Conservation (phyloP, 2,113 vertebrate species). For the Camarhynchus parvulus region DNA sequence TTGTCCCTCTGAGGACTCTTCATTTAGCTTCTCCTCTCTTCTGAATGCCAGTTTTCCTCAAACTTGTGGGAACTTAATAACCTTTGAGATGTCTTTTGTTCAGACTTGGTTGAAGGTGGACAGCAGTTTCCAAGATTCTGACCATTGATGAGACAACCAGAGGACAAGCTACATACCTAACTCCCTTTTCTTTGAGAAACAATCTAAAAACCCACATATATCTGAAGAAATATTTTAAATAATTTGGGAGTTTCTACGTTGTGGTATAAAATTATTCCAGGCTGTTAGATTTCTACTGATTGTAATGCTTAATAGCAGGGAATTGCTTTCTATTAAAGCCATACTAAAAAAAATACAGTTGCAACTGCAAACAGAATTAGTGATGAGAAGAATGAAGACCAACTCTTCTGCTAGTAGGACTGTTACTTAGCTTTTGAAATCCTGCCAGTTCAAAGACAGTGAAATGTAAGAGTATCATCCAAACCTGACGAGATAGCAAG, state of each 20-base stretch:
- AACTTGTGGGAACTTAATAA: neutral
- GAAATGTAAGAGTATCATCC: conserved; percentile 34
- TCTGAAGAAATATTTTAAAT: neutral
- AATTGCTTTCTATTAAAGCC: neutral
- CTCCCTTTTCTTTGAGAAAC: neutral
- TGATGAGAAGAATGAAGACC: neutral
- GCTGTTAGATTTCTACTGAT: neutral
- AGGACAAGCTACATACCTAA: neutral
- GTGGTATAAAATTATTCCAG: neutral
- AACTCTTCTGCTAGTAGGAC: conserved; percentile 23
- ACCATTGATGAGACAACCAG: neutral
- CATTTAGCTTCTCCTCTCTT: neutral
- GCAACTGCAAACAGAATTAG: neutral
- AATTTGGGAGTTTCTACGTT: neutral
- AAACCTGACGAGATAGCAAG: conserved; percentile 38
- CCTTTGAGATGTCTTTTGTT: neutral
- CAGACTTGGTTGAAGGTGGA: neutral
- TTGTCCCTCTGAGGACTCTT: neutral
- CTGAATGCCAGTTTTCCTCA: neutral
- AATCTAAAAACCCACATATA: neutral
- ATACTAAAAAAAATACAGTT: neutral
- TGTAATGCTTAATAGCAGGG: neutral
- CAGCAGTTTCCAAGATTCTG: neutral
- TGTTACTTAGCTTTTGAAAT: conserved; percentile 40
- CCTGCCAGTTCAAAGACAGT: conserved; percentile 33